A percentile compares a stretch with the other conserved stretches of the same genome.
These are phyloP conservation scores for Tiaroga cobitis DNA, from an alignment of 2,797 vertebrate genomes.

Conservation along the genomic window DNA sequence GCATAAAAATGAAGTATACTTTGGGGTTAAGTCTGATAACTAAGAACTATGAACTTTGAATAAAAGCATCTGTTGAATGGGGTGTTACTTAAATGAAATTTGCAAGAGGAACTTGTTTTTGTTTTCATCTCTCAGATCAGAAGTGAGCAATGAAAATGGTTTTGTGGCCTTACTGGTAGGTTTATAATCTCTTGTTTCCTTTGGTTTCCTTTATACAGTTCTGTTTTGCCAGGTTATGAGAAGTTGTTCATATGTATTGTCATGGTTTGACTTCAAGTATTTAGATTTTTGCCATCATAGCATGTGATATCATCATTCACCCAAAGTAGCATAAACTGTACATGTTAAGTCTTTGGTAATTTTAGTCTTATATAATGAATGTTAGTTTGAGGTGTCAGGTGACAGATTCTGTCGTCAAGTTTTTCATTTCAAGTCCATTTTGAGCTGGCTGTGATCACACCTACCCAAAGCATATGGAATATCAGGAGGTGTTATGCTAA, in stretches of 20 bases:
- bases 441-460: slow-evolving; percentile 52
- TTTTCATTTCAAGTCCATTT: slow-evolving; percentile 36
- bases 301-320: neutral
- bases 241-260: neutral
- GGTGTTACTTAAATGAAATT: neutral
- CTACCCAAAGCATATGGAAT: slow-evolving; percentile 29
- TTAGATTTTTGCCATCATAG: neutral
- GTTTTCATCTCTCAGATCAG: neutral
- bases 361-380: slow-evolving; percentile 8
- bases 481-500: slow-evolving; percentile 35
- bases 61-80: neutral
- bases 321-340: neutral
- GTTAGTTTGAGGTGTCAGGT: slow-evolving; percentile 11
- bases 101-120: neutral
- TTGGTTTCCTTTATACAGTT: neutral
- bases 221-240: slow-evolving; percentile 13
- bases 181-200: neutral
- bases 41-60: neutral
- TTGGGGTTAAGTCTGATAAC: neutral
- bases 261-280: neutral
- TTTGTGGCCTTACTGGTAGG: neutral
- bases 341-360: slow-evolving; percentile 12
- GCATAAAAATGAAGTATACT: neutral
- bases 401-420: neutral
- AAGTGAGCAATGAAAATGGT: neutral